Base-by-base conservation (phyloP, 2,113 vertebrate genomes). In the Psilopsiagon aurifrons region DNA sequence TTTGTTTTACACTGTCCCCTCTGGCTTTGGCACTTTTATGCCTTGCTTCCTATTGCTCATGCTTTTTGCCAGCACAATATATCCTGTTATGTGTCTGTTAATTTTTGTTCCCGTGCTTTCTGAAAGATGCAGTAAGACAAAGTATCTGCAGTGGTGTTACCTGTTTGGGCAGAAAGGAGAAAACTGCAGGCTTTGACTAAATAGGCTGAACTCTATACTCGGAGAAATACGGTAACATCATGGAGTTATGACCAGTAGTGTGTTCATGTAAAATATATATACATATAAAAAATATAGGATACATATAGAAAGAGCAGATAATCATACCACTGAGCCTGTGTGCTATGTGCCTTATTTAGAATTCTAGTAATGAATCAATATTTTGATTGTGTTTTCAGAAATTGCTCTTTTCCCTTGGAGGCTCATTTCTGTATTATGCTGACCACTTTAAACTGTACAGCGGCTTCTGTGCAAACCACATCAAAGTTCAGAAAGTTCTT, bases 381-480 rank as follows among this genome's bases (percentile, higher is more conserved):
- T 49, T 90, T 87, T 88, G n/a, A 39, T 69, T 92, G 37, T 92
- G 28, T 71, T 90, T 98, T 96, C 97, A 99, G 99, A 99, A 99
- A 98, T 88, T 99, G 91, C 98, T 99, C 35, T 99, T 99, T 97
- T 99, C 99, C 74, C 98, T 99, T 0, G 99, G 99, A 86, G 99
- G 99, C 33, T 99, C 99, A 4, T 99, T 99, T 93, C 99, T 99
- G 43, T 99, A 99, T 97, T 99, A 99, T 2, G 99, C 99, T 5
- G 99, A 99, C 97, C 99, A 99, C 97, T 99, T 99, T 96, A 99
- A 99, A 96, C 98, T 99, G 55, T 99, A 99, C 98, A 99, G 99
- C 31, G 99, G 99, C 71, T 99, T 99, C 97, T 99, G 99, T 54
- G 99, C 99, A 54, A 99, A 99, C 95, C 99, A 99, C 96, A 99